Evolutionary conservation across 1,140 invertebrate genomes (phyloP).

Genomic region (Copidosoma floridanum): DNA sequence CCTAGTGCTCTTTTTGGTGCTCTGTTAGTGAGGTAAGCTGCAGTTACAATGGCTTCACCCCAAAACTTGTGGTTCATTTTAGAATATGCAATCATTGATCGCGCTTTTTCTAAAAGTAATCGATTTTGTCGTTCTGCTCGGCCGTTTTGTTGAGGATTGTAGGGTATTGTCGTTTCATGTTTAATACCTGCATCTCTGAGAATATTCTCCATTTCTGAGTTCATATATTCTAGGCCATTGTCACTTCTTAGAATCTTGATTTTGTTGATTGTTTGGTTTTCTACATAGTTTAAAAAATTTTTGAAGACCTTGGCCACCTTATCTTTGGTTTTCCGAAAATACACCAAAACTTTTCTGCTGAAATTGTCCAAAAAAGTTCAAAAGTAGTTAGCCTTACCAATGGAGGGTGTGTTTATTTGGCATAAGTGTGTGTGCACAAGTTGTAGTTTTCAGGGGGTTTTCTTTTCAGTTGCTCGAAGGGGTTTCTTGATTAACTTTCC

Average conservation of each 20-base stretch:
- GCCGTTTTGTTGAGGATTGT: constrained; percentile 48
- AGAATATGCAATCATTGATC: constrained; percentile 38
- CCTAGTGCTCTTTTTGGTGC: not conserved
- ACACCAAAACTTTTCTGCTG: not conserved
- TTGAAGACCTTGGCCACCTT: not conserved
- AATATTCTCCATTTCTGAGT: constrained; percentile 27
- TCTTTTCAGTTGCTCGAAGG: not conserved
- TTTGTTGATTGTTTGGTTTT: not conserved
- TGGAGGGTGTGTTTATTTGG: not conserved
- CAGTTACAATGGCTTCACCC: not conserved
- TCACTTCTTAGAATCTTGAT: constrained; percentile 16
- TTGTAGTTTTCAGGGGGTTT: not conserved
- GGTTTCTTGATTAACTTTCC: not conserved
- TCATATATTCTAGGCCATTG: constrained; percentile 38
- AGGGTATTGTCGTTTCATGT: constrained; percentile 29
- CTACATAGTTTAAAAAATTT: not conserved
- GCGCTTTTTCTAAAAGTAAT: constrained; percentile 37
- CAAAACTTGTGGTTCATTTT: constrained; percentile 7
- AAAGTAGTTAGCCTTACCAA: not conserved
- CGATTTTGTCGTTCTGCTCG: constrained; percentile 44
- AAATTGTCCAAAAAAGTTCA: not conserved
- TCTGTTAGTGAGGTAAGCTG: not conserved
- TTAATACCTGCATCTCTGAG: constrained; percentile 33
- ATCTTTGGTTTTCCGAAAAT: not conserved
- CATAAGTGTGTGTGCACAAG: not conserved